Evolutionary conservation across 2,888 invertebrate species (phyloP), one percentile per base, ranked within the genome.

Genomic region (Scelioninae gen. 1): DNA sequence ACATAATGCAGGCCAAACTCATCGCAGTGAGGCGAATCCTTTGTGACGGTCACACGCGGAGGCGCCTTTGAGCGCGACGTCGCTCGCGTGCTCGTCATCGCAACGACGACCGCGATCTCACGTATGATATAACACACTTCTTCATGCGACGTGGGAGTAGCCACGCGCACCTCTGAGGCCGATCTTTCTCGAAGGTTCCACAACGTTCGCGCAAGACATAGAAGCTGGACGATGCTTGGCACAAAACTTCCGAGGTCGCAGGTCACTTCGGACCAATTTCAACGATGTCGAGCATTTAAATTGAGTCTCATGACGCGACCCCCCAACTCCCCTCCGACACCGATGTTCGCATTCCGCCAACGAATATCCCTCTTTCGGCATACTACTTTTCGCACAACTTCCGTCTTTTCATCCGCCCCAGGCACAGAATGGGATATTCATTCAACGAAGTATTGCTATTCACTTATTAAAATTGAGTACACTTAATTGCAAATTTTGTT

Each of bases 211-310:
- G 62, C 62, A 23, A 75, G 56, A 77, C 80, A 80, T 78, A 78
- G 75, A 23, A 16, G 40, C 55, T n/a, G 10, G 58, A 9, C 10
- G 51, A 9, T n/a, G 43, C 58, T 63, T 71, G 60, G 40, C 71
- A 49, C 81, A 51, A 71, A 60, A 68, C 69, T 65, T 53, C 75
- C 80, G 83, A 84, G 87, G 88, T 87, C 87, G 84, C 78, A 83
- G 90, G 88, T 89, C 89, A 87, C 87, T 86, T 85, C 86, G 85
- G 85, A 90, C 88, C 87, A 89, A 90, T 90, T 90, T 88, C 88
- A 90, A 84, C 89, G 86, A 90, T 89, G 89, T 86, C 86, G 86
- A 83, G 87, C 88, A 90, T 90, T 90, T 88, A 88, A 90, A 90
- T 88, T 87, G 89, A 88, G 87, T 86, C 86, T 68, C 85, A 29